Evolutionary conservation across 2,113 vertebrate genomes (phyloP).

Genomic region (Daubentonia madagascariensis): DNA sequence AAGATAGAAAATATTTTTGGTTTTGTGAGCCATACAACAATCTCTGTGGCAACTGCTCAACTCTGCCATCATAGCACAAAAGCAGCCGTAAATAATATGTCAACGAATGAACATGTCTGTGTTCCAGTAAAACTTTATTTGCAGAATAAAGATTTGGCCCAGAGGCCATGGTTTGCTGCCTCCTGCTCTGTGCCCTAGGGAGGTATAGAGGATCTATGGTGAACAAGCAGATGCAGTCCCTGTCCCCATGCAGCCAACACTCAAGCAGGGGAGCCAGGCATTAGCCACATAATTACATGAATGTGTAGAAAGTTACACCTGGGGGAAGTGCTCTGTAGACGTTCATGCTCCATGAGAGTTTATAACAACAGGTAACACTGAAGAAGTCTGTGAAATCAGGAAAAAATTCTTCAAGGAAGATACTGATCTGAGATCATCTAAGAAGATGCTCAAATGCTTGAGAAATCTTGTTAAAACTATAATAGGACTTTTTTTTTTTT

Average conservation of each 20-base stretch:
- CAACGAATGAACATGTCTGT: not conserved
- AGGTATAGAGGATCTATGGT: not conserved
- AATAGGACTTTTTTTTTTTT: not conserved
- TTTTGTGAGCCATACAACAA: not conserved
- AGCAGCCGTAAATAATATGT: not conserved
- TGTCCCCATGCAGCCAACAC: not conserved
- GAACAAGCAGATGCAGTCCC: not conserved
- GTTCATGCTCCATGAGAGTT: not conserved
- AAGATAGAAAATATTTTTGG: not conserved
- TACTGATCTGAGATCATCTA: not conserved
- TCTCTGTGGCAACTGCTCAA: too few relatives aligned
- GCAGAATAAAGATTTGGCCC: not conserved
- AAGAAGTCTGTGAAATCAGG: not conserved
- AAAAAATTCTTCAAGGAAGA: not conserved
- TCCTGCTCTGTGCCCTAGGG: not conserved
- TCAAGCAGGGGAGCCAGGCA: not conserved
- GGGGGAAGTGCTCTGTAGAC: not conserved
- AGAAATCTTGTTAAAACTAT: not conserved
- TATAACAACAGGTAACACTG: not conserved
- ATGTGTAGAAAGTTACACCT: fast-evolving
- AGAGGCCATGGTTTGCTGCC: fast-evolving
- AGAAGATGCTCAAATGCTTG: not conserved
- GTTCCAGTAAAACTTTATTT: constrained; percentile 8
- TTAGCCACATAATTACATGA: not conserved
- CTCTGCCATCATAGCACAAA: not conserved